Evolutionary conservation across 2,797 vertebrate species (phyloP).

Genomic region (Kryptolebias ocellatus): DNA sequence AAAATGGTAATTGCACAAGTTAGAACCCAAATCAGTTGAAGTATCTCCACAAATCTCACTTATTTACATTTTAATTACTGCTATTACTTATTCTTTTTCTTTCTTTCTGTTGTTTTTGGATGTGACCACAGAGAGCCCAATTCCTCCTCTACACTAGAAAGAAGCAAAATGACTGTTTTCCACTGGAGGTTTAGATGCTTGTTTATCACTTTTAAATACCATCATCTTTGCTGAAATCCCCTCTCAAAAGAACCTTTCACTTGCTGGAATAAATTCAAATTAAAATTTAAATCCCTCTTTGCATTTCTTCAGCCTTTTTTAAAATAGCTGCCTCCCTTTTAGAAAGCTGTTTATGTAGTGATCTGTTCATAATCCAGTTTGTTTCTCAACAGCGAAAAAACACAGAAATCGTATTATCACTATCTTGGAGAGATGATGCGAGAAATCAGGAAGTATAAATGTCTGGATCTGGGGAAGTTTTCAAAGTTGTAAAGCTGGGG

Average conservation of each 20-base stretch:
- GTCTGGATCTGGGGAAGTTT: conserved; percentile 85
- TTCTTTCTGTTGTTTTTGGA: conserved; percentile 67
- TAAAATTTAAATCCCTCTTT: conserved; percentile 93
- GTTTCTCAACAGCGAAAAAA: conserved; percentile 89
- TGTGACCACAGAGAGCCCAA: conserved; percentile 81
- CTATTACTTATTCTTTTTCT: conserved; percentile 79
- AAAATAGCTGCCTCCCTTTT: conserved; percentile 90
- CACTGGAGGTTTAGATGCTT: conserved; percentile 89
- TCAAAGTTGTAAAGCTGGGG: conserved; percentile 81
- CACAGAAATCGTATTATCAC: conserved; percentile 90
- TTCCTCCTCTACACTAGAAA: conserved; percentile 83
- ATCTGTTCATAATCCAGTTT: conserved; percentile 92
- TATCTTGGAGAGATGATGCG: conserved; percentile 89
- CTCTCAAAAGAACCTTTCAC: conserved; percentile 92
- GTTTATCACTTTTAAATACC: conserved; percentile 93
- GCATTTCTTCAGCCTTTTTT: conserved; percentile 91
- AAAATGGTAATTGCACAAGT: conserved; percentile 75
- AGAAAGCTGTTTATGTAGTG: conserved; percentile 92
- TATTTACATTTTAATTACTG: conserved; percentile 85
- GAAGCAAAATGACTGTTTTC: conserved; percentile 83
- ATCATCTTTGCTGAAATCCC: conserved; percentile 90
- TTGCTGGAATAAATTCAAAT: conserved; percentile 93
- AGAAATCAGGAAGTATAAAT: conserved; percentile 86
- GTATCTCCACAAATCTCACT: conserved; percentile 73
- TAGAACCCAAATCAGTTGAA: conserved; percentile 72